These are phyloP conservation scores for Dermochelys coriacea DNA, from an alignment of 2,797 vertebrate genomes.

Conservation along the genomic window DNA sequence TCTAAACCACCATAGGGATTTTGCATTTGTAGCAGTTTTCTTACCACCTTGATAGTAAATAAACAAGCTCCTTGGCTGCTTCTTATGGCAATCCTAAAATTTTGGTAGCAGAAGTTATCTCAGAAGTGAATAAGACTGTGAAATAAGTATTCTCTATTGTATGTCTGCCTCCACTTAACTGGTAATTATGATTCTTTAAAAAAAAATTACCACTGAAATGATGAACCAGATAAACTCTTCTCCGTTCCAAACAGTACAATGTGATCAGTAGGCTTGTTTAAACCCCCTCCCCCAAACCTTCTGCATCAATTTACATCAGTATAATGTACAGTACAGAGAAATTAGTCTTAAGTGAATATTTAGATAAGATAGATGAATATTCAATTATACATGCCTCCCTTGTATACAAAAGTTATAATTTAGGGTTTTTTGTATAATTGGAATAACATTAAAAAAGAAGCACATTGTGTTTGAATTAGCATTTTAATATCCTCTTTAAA, in stretches of 20 bases:
- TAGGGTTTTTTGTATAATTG: background rate
- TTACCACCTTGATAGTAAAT: slow-evolving; percentile 33
- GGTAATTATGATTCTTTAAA: slow-evolving; percentile 32
- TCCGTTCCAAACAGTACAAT: slow-evolving; percentile 5
- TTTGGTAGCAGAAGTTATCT: slow-evolving; percentile 14
- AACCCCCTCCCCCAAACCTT: background rate
- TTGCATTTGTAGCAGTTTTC: slow-evolving; percentile 24
- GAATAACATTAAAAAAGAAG: slow-evolving; percentile 46
- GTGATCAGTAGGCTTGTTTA: background rate
- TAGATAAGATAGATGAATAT: slow-evolving; percentile 51
- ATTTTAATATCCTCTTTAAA: slow-evolving; percentile 57
- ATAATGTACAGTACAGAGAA: slow-evolving; percentile 1
- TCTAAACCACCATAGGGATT: background rate
- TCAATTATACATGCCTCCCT: slow-evolving; percentile 54
- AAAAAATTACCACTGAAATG: slow-evolving; percentile 21
- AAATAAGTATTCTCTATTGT: slow-evolving; percentile 21
- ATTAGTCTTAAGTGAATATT: slow-evolving; percentile 47
- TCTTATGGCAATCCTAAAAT: slow-evolving; percentile 41
- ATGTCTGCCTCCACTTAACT: slow-evolving; percentile 19
- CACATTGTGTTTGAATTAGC: slow-evolving; percentile 41
- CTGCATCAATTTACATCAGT: slow-evolving; percentile 1
- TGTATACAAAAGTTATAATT: slow-evolving; percentile 59
- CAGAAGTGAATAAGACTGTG: slow-evolving; percentile 21
- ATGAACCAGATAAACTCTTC: slow-evolving; percentile 27
- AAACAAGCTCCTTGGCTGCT: slow-evolving; percentile 33